phyloP scores from a whole-genome alignment of 2,113 vertebrate genomes.

The Montifringilla adamsi region DNA sequence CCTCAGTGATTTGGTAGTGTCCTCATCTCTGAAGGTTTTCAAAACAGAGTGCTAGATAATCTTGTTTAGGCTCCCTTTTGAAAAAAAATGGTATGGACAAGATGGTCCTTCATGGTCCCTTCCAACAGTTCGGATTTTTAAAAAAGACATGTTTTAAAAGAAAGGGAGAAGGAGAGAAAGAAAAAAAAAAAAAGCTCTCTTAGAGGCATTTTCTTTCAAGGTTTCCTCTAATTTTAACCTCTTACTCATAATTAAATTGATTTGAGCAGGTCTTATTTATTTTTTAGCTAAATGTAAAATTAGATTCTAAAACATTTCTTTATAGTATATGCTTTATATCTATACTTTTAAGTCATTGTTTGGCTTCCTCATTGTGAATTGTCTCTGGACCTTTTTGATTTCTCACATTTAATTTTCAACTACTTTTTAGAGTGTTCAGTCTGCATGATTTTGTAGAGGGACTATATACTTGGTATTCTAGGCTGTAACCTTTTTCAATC shows the following conservation, averaged over 20 bases:
- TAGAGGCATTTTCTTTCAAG: background rate
- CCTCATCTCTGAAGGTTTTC: background rate
- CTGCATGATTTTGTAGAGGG: background rate
- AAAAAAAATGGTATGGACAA: background rate
- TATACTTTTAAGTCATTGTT: background rate
- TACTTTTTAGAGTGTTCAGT: background rate
- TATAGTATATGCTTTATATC: background rate
- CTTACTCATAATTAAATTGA: background rate
- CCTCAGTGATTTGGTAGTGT: background rate
- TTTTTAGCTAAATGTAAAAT: background rate
- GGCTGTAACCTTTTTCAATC: background rate
- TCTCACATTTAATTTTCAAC: background rate
- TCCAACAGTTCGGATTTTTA: background rate
- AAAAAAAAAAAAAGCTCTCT: background rate
- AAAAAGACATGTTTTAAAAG: background rate
- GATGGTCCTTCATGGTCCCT: background rate
- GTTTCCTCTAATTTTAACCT: background rate
- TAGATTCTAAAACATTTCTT: background rate
- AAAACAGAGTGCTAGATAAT: background rate
- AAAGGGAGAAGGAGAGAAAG: background rate
- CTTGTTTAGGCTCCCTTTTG: background rate
- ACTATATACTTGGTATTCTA: background rate
- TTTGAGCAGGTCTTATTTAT: background rate
- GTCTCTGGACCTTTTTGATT: background rate
- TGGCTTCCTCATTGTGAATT: background rate